Evolutionary conservation across 2,113 vertebrate species (phyloP).

Genomic region (Riparia riparia): DNA sequence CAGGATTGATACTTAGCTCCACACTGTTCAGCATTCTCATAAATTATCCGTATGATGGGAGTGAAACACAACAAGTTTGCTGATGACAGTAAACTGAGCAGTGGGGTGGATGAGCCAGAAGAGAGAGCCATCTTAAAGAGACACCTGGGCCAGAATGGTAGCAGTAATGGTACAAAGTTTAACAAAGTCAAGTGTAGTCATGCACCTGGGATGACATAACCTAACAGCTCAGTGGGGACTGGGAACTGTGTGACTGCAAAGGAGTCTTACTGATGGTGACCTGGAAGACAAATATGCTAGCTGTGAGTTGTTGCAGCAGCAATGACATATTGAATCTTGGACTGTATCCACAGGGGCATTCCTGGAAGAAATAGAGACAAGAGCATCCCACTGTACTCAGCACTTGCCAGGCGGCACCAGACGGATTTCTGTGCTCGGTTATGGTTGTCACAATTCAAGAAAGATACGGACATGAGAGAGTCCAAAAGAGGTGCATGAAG

Average conservation of each 20-base stretch:
- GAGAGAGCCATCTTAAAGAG: neutral
- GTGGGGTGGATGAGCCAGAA: neutral
- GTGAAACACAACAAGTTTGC: neutral
- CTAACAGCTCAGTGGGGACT: neutral
- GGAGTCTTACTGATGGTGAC: rapidly evolving
- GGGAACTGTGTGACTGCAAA: neutral
- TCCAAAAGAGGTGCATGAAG: neutral
- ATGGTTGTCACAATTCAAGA: neutral
- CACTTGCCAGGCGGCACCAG: neutral
- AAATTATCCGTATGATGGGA: neutral
- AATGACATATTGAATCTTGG: neutral
- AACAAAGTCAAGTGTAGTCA: neutral
- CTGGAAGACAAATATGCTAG: neutral
- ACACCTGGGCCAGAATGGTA: neutral
- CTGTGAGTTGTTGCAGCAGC: neutral
- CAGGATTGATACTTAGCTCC: neutral
- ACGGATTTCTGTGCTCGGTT: rapidly evolving
- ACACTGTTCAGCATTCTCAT: rapidly evolving
- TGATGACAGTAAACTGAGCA: neutral
- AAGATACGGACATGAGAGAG: rapidly evolving
- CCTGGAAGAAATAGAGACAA: neutral
- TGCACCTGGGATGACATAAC: neutral
- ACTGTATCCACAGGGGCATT: neutral
- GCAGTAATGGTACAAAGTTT: neutral
- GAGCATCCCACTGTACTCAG: neutral